phyloP scores from a whole-genome alignment of 92 coral and sea anemone species.

The Porites rus region DNA sequence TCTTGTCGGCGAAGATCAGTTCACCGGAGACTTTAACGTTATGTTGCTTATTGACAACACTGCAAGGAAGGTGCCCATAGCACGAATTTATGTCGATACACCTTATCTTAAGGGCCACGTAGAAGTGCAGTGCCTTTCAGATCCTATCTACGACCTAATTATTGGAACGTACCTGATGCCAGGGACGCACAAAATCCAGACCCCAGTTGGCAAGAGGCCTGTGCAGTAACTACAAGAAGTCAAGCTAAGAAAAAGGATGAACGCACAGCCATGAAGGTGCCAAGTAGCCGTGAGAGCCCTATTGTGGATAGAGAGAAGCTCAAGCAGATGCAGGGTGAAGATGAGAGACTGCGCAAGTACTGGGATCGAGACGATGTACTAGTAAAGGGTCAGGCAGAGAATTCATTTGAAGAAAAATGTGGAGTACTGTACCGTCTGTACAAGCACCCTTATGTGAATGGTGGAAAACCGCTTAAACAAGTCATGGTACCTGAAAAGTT shows the following conservation, averaged over 20 bases:
- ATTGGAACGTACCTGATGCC: slow-evolving; percentile 28
- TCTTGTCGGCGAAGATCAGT: slow-evolving; percentile 49
- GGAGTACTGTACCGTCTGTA: slow-evolving; percentile 33
- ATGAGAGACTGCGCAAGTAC: slow-evolving; percentile 47
- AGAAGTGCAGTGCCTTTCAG: slow-evolving; percentile 58
- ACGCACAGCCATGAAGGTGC: neutral
- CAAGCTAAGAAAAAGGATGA: slow-evolving; percentile 37
- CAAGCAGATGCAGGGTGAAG: slow-evolving; percentile 27
- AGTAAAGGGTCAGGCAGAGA: slow-evolving; percentile 1
- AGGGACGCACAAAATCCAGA: slow-evolving; percentile 39
- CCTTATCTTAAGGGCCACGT: slow-evolving; percentile 65
- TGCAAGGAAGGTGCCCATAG: slow-evolving; percentile 65
- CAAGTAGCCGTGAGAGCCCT: slow-evolving; percentile 1
- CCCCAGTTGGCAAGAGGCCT: slow-evolving; percentile 31
- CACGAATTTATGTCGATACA: slow-evolving; percentile 47
- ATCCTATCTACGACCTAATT: slow-evolving; percentile 29
- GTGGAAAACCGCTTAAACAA: slow-evolving; percentile 42
- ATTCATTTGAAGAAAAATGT: neutral
- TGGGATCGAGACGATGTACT: neutral
- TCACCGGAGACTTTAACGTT: slow-evolving; percentile 33
- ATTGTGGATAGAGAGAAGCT: slow-evolving; percentile 44
- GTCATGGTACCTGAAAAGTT: slow-evolving; percentile 40
- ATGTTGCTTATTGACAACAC: slow-evolving; percentile 69
- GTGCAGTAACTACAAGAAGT: neutral
- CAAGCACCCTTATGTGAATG: slow-evolving; percentile 42